These are phyloP conservation scores for Cassiopea andromeda DNA, from an alignment of 30 jellyfish, hydroid and myxozoan species.

Conservation along the genomic window DNA sequence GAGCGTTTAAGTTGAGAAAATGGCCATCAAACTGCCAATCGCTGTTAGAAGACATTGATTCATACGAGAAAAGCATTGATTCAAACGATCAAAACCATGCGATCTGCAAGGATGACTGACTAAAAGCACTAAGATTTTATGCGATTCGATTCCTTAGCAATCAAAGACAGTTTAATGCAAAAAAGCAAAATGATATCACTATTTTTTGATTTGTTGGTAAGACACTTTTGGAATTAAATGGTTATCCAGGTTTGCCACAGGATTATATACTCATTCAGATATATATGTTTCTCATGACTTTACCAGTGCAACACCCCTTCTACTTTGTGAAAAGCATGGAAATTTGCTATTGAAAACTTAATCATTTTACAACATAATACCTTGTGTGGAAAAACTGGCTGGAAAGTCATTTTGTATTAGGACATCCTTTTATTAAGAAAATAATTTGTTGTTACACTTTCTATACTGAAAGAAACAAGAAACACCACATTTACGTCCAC, in stretches of 20 bases:
- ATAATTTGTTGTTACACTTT: too few species aligned
- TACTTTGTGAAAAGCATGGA: too few species aligned
- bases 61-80: neutral
- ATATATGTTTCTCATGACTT: too few species aligned
- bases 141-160: neutral
- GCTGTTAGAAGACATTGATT: conserved; percentile 4
- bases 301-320: too few species aligned
- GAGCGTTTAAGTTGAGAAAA: conserved; percentile 13
- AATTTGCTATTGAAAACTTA: too few species aligned
- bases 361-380: too few species aligned
- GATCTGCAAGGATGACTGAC: neutral
- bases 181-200: neutral
- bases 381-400: too few species aligned
- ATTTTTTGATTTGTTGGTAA: too few species aligned
- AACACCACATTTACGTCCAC: too few species aligned
- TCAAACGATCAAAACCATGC: neutral
- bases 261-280: neutral
- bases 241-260: neutral
- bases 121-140: neutral
- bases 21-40: conserved; percentile 4
- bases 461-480: too few species aligned
- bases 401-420: too few species aligned
- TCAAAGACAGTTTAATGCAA: neutral
- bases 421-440: too few species aligned
- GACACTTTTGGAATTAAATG: neutral